Percentiles rank a stretch among this genome's conserved stretches.
These are phyloP conservation scores for Masticophis lateralis DNA, from an alignment of 2,797 vertebrate species.

Conservation along the genomic window DNA sequence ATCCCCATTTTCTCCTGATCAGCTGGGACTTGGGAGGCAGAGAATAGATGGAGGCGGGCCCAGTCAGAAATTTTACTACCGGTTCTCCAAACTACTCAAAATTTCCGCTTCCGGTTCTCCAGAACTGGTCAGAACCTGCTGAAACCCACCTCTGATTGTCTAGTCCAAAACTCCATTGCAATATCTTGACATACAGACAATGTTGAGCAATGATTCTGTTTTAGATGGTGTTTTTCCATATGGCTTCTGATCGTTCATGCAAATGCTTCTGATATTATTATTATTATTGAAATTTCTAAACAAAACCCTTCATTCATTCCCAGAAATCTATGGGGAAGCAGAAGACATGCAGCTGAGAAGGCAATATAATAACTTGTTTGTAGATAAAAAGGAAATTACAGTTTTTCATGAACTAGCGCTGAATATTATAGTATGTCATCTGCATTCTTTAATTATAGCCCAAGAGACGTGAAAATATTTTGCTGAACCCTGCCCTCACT, in stretches of 20 bases:
- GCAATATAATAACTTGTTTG: background rate
- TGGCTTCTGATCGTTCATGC: background rate
- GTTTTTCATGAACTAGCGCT: constrained; percentile 27
- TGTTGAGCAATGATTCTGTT: background rate
- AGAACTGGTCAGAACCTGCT: too few relatives aligned
- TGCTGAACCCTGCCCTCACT: constrained; percentile 12
- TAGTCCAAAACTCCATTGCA: background rate
- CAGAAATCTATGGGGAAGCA: background rate
- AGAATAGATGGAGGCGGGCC: too few relatives aligned
- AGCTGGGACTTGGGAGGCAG: too few relatives aligned
- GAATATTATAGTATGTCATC: constrained; percentile 45
- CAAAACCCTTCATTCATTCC: background rate
- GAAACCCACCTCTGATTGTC: background rate
- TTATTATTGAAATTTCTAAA: background rate
- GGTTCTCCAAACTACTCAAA: too few relatives aligned
- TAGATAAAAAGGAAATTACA: background rate
- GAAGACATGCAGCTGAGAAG: background rate
- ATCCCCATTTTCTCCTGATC: too few relatives aligned
- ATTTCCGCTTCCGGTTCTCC: too few relatives aligned
- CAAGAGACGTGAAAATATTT: constrained; percentile 42
- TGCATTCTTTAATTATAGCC: constrained; percentile 51
- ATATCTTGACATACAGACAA: background rate
- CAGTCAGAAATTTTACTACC: too few relatives aligned
- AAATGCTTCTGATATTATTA: background rate
- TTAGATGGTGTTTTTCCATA: background rate